Percentiles rank a stretch among this genome's conserved stretches.
These are phyloP conservation scores for Ceriagrion tenellum DNA, from an alignment of 2,888 invertebrate genomes.

Conservation along the genomic window DNA sequence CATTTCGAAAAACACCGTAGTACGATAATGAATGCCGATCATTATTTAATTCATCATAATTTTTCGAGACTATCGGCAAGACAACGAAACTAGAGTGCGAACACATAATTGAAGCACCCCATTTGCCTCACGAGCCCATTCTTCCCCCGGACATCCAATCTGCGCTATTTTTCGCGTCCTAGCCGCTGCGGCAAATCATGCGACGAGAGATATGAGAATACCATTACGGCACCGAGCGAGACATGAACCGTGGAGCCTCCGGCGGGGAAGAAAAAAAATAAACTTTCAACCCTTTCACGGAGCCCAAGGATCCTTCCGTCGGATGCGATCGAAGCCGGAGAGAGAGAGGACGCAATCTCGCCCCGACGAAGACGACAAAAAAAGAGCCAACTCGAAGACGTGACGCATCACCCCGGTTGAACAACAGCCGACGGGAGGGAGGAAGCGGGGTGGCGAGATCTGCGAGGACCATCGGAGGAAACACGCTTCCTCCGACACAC, in stretches of 20 bases:
- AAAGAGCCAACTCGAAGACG: not conserved
- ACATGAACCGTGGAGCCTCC: not conserved
- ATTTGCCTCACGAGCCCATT: not conserved
- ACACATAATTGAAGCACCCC: no score
- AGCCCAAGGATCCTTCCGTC: not conserved
- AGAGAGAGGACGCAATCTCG: not conserved
- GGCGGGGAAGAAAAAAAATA: not conserved
- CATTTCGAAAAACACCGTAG: no score
- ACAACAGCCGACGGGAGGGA: not conserved
- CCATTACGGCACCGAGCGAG: not conserved
- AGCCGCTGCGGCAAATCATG: not conserved
- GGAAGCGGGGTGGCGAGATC: not conserved
- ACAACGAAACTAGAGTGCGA: no score
- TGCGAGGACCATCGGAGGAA: not conserved
- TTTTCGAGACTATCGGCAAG: no score
- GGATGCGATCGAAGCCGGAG: not conserved
- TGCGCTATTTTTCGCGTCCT: not conserved
- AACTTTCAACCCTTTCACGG: not conserved
- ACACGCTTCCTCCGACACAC: no score
- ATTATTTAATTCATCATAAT: no score
- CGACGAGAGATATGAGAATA: not conserved
- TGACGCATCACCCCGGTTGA: not conserved
- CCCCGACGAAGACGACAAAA: not conserved
- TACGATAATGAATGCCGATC: no score
- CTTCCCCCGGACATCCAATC: not conserved